A percentile compares a stretch with the other conserved stretches of the same genome.
These are phyloP conservation scores for Ascidia mentula DNA, from an alignment of 23 tunicate genomes.

Conservation along the genomic window DNA sequence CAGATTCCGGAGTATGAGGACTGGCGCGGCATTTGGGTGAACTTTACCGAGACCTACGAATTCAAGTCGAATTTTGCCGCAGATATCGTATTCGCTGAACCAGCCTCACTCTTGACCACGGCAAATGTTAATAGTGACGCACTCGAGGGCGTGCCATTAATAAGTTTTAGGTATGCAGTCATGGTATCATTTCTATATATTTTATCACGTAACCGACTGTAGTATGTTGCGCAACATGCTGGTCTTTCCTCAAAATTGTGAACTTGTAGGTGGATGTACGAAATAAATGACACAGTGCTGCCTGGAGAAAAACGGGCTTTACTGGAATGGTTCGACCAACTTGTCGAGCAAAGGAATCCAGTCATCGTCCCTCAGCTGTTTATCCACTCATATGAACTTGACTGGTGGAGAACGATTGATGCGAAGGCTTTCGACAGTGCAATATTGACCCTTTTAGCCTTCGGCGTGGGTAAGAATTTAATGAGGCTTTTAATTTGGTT, in stretches of 20 bases:
- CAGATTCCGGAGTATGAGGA: neutral
- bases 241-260: too few relatives aligned
- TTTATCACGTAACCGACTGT: too few relatives aligned
- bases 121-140: too few relatives aligned
- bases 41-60: neutral
- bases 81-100: neutral
- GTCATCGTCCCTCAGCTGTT: neutral
- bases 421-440: slow-evolving; percentile 8
- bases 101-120: neutral
- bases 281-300: slow-evolving; percentile 9
- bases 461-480: slow-evolving; percentile 22
- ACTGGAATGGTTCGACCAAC: neutral
- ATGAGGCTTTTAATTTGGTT: too few relatives aligned
- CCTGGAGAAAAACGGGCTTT: slow-evolving; percentile 23
- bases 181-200: too few relatives aligned
- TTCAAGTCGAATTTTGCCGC: neutral
- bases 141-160: too few relatives aligned
- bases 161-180: too few relatives aligned
- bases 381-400: slow-evolving; percentile 26
- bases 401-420: slow-evolving; percentile 33
- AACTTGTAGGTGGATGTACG: slow-evolving; percentile 34
- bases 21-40: neutral
- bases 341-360: neutral
- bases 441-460: neutral
- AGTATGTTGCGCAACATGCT: too few relatives aligned